Base-by-base conservation (phyloP, 1,140 invertebrate genomes). In the Kradibia gibbosae region DNA sequence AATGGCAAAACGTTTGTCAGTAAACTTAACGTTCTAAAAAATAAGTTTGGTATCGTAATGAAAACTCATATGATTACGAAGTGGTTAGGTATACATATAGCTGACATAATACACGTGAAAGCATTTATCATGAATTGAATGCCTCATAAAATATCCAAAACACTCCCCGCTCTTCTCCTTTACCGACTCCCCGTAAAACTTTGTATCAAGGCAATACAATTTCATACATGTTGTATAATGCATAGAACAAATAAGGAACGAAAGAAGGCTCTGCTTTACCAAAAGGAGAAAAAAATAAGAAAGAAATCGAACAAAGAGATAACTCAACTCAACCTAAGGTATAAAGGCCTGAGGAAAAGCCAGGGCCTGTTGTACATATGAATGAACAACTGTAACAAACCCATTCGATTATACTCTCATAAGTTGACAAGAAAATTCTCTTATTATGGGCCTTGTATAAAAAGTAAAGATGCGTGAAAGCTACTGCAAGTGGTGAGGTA, bases 151-250 rank as follows among this genome's bases (percentile, higher is more conserved):
- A 70, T n/a, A 45, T 25, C 48, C 42, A 36, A 36, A 80, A 42
- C 20, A 15, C 10, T 28, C 34, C 53, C 20, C 28, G 15, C n/a
- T 10, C 15, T 72, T 42, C 39, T 25, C 65, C 20, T 45, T 70
- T 45, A n/a, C 65, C n/a, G n/a, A 42, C 65, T 70, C 42, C 13
- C n/a, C 62, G 75, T 78, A 82, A 73, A 82, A 82, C 67, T 78
- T 82, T 82, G 77, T 82, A 82, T 82, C 67, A 78, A 39, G 34
- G 50, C 67, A 78, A 67, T 82, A 82, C 77, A 82, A 82, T 82
- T 82, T 82, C 74, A 42, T 53, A 82, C 75, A 78, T 48, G 75
- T 28, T 31, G 55, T 67, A 81, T 72, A 62, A 71, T 55, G 73
- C 57, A 71, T 65, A 45, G 25, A n/a, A 20, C 11, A 65, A 7